phyloP scores from a whole-genome alignment of 2,888 invertebrate genomes.

The Odontomyia ornata region DNA sequence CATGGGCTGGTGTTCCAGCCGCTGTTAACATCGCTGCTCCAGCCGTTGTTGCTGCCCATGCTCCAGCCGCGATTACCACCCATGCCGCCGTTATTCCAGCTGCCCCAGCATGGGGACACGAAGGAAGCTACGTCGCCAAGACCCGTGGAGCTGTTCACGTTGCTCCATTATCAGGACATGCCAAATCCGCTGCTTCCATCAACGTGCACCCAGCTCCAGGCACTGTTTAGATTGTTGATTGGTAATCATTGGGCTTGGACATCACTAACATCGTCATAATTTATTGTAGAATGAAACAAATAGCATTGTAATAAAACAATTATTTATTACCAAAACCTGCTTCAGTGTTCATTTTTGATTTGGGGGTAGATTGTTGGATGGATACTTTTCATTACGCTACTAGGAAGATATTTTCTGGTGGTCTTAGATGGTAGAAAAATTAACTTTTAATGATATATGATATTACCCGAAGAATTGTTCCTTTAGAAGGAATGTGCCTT shows the following conservation, averaged over 20 bases:
- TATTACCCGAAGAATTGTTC: too few species aligned
- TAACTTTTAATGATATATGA: too few species aligned
- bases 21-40: slow-evolving; percentile 43
- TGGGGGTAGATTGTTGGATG: too few species aligned
- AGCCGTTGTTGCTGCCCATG: background rate
- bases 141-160: slow-evolving; percentile 63
- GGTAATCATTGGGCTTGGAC: background rate
- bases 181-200: slow-evolving; percentile 52
- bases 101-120: slow-evolving; percentile 48
- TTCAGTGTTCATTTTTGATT: too few species aligned
- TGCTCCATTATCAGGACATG: slow-evolving; percentile 64
- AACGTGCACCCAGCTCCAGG: slow-evolving; percentile 65
- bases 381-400: too few species aligned
- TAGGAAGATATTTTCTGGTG: too few species aligned
- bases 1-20: background rate
- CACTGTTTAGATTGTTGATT: slow-evolving; percentile 53
- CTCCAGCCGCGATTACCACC: background rate
- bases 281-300: too few species aligned
- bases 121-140: slow-evolving; percentile 63
- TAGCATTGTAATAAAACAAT: too few species aligned
- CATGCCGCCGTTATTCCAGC: slow-evolving; percentile 48
- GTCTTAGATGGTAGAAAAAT: too few species aligned
- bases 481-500: too few species aligned
- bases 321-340: too few species aligned
- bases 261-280: too few species aligned